Conservation (phyloP, 2,113 vertebrate species). For the Halichoerus grypus region DNA sequence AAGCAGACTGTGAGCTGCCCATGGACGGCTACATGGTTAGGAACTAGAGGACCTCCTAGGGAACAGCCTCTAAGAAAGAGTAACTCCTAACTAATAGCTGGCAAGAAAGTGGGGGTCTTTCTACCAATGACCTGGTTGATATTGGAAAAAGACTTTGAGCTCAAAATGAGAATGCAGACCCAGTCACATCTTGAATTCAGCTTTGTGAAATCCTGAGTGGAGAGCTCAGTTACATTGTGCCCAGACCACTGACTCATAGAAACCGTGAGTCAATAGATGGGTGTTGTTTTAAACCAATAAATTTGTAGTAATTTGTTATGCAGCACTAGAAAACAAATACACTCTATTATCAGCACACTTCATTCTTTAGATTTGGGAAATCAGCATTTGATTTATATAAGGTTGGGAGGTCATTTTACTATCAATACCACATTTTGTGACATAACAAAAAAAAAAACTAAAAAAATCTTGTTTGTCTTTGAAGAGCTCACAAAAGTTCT, state of each 20-base stretch:
- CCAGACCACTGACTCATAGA: background rate
- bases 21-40: background rate
- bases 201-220: background rate
- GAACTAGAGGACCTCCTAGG: background rate
- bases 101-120: background rate
- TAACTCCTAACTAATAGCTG: background rate
- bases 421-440: background rate
- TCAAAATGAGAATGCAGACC: background rate
- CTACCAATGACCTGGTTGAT: background rate
- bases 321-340: background rate
- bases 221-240: background rate
- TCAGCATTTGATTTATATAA: background rate
- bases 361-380: background rate
- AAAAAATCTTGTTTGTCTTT: background rate
- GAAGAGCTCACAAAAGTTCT: background rate
- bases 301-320: background rate
- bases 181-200: background rate
- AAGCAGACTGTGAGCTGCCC: background rate
- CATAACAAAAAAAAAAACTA: background rate
- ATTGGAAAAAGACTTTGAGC: background rate
- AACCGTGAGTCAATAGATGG: background rate
- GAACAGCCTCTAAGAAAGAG: background rate
- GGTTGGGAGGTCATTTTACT: background rate
- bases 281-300: background rate
- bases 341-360: background rate